Evolutionary conservation across 1,140 invertebrate genomes (phyloP), one percentile per base, ranked within the genome.

Genomic region (Laupala kohalensis): DNA sequence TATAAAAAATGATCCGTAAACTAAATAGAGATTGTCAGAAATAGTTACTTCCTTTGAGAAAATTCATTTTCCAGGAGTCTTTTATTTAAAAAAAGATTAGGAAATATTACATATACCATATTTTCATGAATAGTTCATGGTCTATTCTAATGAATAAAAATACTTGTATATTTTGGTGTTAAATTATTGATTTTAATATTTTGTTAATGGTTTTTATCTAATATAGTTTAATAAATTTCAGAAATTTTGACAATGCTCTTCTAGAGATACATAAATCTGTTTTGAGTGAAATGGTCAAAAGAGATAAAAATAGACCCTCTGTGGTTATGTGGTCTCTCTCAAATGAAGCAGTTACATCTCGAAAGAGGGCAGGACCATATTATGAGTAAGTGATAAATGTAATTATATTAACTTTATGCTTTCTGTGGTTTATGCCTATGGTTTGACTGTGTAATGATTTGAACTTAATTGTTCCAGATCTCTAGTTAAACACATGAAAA

Each of bases 261-360:
- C 76, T 87, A 70, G 72, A 79, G 9, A 82, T 82, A 70, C 88
- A 89, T 76, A 79, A 80, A 71, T 69, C 79, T n/a, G 81, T 85
- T 5, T 82, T 88, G 80, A 73, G 73, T 5, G 86, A 88, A 76
- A 75, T 89, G 75, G 78, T 86, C 6, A 72, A 77, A 15, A 76
- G 86, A 69, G 87, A 89, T 74, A 87, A 87, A 73, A 88, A 88
- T 75, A 78, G 83, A 26, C 85, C 88, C 3, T 83, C 84, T 37
- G 86, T 89, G 12, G 80, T 89, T 65, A 84, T 88, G 80, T 89
- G 88, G 88, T 89, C 88, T 15, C 79, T 89, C 5, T 86, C 85
- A 5, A 89, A 89, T 80, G 88, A 89, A 79, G 87, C 88, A 28
- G 68, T 76, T 6, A 82, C 83, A 12, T 74, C 79, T 19, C 75